Evolutionary conservation across 1,140 invertebrate genomes (phyloP).

Genomic region (Gonioctena quinquepunctata): DNA sequence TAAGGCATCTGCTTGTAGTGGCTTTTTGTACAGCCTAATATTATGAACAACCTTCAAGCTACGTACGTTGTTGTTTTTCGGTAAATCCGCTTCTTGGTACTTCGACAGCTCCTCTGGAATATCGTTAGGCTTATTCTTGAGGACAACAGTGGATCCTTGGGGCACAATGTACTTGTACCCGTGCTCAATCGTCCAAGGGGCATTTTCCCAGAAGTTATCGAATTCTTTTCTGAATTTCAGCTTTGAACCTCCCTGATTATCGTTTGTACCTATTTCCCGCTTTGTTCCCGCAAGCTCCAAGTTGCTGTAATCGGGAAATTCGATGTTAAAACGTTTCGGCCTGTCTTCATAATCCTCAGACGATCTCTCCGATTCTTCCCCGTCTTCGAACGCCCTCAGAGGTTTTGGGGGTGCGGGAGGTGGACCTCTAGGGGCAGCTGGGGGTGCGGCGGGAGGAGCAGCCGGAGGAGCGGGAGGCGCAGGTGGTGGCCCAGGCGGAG

Average conservation of each 20-base stretch:
- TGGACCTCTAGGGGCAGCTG: background rate
- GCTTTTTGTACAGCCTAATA: conserved; percentile 2
- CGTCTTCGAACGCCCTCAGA: background rate
- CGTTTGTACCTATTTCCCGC: background rate
- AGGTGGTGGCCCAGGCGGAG: background rate
- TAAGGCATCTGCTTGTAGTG: background rate
- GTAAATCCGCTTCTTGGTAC: background rate
- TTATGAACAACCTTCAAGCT: conserved; percentile 14
- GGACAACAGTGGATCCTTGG: background rate
- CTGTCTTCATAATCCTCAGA: conserved; percentile 9
- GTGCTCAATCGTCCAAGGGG: conserved; percentile 23
- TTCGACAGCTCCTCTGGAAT: background rate
- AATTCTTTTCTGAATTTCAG: conserved; percentile 25
- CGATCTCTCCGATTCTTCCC: background rate
- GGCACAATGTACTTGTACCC: conserved; percentile 29
- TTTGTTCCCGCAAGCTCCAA: background rate
- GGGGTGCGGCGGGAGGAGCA: background rate
- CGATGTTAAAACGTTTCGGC: conserved; percentile 12
- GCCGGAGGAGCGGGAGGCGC: background rate
- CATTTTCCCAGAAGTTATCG: conserved; percentile 27
- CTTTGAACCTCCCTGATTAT: conserved; percentile 7
- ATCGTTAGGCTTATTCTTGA: background rate
- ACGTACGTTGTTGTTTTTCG: conserved; percentile 5
- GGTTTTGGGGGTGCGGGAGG: background rate
- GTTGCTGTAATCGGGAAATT: conserved; percentile 7